Base-by-base conservation (phyloP, 2,797 vertebrate species). In the Hoplostethus mediterraneus region DNA sequence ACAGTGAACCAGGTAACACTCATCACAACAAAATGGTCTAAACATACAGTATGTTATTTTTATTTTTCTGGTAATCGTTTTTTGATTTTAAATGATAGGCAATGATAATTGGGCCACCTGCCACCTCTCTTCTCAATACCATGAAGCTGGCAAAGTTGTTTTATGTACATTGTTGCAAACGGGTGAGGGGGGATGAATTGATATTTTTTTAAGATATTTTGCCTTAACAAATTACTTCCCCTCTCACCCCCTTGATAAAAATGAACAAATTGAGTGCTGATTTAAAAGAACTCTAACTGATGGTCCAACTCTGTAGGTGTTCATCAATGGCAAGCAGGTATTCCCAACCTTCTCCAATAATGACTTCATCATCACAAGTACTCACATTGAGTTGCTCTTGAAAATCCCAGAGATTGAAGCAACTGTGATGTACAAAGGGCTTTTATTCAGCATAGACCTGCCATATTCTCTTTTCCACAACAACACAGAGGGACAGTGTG, bases 401-500 rank as follows among this genome's bases (percentile, higher is more conserved):
- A 85, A 79, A 71, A 96, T 99, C 73, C 86, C 92, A 2, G 61
- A 80, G 44, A 94, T 98, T 48, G 44, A 89, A 0, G 92, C 91
- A 11, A 66, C 90, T 5, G 68, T 98, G 84, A 74, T 42, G 13
- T 97, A 95, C 84, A 95, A 93, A 0, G 95, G 95, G 47, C 74
- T 97, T 40, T 51, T 83, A 52, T 98, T 96, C 88, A 85, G 69
- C 2, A 36, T 99, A 70, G 84, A 78, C 14, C 66, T 99, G 80
- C 95, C 96, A 0, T 92, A 86, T 87, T 75, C 65, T 1, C 77
- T 77, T n/a, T 98, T 98, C 72, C 78, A 94, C 56, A 81, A 91
- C 82, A 99, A 99, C 84, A 98, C 97, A 38, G 94, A 96, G 60
- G 98, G 98, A 87, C 98, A 97, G 63, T 99, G 98, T 69, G 98